Evolutionary conservation across 2,888 invertebrate genomes (phyloP).

Genomic region (Tinea semifulvella): DNA sequence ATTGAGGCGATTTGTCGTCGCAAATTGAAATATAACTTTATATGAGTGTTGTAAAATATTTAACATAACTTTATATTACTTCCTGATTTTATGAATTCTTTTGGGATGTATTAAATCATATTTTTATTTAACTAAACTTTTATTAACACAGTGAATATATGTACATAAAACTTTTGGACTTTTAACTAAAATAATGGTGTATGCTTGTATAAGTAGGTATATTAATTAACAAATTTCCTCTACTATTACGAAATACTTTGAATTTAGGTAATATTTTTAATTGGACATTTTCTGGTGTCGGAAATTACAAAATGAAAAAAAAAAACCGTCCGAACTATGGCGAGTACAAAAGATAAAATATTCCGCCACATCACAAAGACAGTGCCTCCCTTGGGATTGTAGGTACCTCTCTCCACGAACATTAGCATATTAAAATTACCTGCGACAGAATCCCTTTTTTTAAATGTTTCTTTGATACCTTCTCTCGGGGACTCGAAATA

Average conservation of each 20-base stretch:
- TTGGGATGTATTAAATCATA: no score
- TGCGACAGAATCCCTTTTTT: slow-evolving; percentile 15
- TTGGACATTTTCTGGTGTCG: no score
- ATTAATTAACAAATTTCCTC: no score
- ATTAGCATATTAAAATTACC: slow-evolving; percentile 46
- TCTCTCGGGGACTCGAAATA: neutral
- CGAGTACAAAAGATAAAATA: slow-evolving; percentile 11
- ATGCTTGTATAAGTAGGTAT: no score
- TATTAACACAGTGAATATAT: no score
- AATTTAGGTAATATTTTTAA: no score
- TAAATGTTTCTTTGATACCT: slow-evolving; percentile 12
- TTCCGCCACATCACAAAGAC: slow-evolving; percentile 7
- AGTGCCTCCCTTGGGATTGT: slow-evolving; percentile 22
- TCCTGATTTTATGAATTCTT: no score
- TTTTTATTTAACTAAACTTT: no score
- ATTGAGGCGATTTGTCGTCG: slow-evolving; percentile 4
- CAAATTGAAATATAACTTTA: slow-evolving; percentile 13
- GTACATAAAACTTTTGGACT: no score
- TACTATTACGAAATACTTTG: no score
- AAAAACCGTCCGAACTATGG: slow-evolving; percentile 8
- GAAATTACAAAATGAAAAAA: neutral
- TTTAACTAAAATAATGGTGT: no score
- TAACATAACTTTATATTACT: no score
- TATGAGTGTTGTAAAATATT: neutral
- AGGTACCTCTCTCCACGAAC: slow-evolving; percentile 31